Conservation (phyloP, 2,797 vertebrate genomes). For the Pyrocephalus nanus region DNA sequence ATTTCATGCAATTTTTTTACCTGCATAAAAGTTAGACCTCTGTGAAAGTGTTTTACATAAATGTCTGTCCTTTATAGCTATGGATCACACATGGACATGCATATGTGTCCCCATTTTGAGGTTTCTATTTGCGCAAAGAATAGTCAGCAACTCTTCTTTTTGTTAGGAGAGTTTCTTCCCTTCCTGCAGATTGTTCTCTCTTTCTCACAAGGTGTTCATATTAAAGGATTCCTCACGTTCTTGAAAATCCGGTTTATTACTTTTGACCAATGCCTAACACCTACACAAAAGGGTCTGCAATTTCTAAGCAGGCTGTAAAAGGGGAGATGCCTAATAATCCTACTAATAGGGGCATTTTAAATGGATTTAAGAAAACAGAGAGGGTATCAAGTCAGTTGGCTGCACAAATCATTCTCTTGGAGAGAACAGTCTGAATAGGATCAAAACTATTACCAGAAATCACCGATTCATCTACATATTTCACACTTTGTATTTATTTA, state of each 20-base stretch:
- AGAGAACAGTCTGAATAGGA: background rate
- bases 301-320: background rate
- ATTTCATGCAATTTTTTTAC: background rate
- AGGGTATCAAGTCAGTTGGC: background rate
- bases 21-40: background rate
- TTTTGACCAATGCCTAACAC: background rate
- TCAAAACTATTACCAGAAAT: background rate
- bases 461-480: background rate
- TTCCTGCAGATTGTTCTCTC: background rate
- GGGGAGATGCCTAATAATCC: background rate
- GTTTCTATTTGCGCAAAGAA: background rate
- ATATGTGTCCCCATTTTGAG: fast-evolving
- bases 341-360: background rate
- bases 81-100: fast-evolving
- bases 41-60: background rate
- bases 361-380: background rate
- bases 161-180: background rate
- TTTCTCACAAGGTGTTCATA: background rate
- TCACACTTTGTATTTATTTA: background rate
- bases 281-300: background rate
- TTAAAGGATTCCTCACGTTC: background rate
- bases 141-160: fast-evolving
- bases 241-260: background rate
- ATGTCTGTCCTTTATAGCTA: background rate
- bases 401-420: background rate